Conservation (phyloP, 1,140 invertebrate species). For the Carposina sasakii region DNA sequence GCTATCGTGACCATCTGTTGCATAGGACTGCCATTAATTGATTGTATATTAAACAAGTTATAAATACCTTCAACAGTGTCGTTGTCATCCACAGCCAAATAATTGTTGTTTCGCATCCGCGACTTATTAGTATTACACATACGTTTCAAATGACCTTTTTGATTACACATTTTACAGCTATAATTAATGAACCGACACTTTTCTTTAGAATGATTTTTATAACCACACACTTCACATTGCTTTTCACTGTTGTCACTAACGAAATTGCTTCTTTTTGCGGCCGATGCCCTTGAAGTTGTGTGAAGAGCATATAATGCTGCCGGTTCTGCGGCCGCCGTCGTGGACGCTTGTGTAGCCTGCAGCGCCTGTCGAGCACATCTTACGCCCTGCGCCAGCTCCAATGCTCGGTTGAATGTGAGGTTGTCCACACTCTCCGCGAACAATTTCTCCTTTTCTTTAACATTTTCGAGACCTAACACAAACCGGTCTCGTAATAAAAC, state of each 20-base stretch:
- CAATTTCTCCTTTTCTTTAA: conserved; percentile 9
- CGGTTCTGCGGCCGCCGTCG: too few species aligned
- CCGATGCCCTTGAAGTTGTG: too few species aligned
- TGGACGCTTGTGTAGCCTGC: not conserved
- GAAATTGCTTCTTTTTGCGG: too few species aligned
- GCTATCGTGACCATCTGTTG: not conserved
- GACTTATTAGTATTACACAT: not conserved
- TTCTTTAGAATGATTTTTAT: conserved; percentile 8
- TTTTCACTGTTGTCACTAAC: too few species aligned
- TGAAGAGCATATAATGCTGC: too few species aligned
- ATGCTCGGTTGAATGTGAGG: conserved; percentile 3
- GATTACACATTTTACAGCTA: conserved; percentile 1
- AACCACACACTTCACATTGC: conserved; percentile 2
- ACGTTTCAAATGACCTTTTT: not conserved
- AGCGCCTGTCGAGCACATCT: not conserved
- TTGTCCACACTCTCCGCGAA: conserved; percentile 3
- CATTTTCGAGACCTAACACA: conserved; percentile 8
- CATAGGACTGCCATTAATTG: not conserved
- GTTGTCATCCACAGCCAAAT: not conserved
- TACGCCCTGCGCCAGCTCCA: conserved; percentile 10
- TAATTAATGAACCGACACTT: conserved; percentile 6
- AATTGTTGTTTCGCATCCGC: not conserved
- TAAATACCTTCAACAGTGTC: not conserved
- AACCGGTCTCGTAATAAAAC: conserved; percentile 6
- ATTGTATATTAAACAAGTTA: not conserved